A percentile compares a stretch with the other conserved stretches of the same genome.
These are phyloP conservation scores for Pandemis cinnamomeana DNA, from an alignment of 2,888 invertebrate species.

Conservation along the genomic window DNA sequence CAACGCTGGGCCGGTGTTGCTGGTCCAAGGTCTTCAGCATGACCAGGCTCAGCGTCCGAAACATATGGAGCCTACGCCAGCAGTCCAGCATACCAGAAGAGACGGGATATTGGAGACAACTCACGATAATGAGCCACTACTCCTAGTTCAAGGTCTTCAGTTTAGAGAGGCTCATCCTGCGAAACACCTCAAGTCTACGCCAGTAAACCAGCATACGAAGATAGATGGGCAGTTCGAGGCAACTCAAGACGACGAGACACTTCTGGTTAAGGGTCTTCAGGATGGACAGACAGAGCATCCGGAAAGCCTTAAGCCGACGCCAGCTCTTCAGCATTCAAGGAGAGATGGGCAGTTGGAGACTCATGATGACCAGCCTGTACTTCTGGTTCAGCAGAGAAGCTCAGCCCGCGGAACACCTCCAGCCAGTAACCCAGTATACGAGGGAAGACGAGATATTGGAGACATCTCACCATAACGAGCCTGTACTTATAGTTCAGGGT, in stretches of 20 bases:
- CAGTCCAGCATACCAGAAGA: no score
- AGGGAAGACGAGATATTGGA: background rate
- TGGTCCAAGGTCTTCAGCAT: constrained; percentile 94
- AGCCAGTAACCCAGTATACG: background rate
- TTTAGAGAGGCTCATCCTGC: no score
- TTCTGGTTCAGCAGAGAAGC: background rate
- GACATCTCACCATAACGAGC: background rate
- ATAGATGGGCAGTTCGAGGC: background rate
- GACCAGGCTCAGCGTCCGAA: constrained; percentile 93
- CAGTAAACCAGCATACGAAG: background rate
- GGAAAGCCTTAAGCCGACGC: background rate
- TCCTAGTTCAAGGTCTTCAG: background rate
- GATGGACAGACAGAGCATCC: no score
- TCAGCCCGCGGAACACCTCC: no score
- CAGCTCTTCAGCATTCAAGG: background rate
- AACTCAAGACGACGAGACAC: background rate
- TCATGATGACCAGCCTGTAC: background rate
- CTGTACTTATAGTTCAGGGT: background rate
- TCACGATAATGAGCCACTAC: background rate
- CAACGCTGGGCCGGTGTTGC: constrained; percentile 92
- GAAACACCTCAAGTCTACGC: no score
- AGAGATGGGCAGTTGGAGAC: background rate
- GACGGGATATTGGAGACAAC: background rate
- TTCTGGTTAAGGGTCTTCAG: background rate
- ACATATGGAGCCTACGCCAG: constrained; percentile 90